phyloP scores from a whole-genome alignment of 2,113 vertebrate species.

The Solenodon paradoxus region DNA sequence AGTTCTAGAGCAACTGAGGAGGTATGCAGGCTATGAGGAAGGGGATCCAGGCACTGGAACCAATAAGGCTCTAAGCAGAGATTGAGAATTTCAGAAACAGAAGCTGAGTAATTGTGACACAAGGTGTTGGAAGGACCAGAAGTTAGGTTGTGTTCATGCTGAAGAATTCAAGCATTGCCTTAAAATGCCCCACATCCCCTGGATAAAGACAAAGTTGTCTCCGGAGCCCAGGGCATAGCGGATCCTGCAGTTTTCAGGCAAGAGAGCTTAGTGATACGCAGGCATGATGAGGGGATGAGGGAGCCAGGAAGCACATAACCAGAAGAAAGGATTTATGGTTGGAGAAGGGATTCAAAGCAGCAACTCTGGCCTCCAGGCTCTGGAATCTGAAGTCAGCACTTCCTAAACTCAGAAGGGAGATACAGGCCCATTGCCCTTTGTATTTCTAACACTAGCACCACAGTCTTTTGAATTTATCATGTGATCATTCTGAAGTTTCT shows the following conservation, averaged over 20 bases:
- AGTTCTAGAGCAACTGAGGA: neutral
- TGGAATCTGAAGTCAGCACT: constrained; percentile 40
- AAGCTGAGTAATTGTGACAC: neutral
- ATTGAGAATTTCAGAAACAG: neutral
- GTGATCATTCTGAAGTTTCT: neutral
- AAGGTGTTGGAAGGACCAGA: neutral
- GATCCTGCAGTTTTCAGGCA: neutral
- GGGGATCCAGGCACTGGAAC: neutral
- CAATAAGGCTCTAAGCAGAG: neutral
- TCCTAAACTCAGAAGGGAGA: constrained; percentile 24
- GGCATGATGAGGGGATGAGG: neutral
- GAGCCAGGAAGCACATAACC: neutral
- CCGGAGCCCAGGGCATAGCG: neutral
- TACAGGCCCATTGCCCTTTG: constrained; percentile 8
- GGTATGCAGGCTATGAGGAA: neutral
- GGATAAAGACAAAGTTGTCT: neutral
- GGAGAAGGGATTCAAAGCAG: neutral
- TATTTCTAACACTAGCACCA: neutral
- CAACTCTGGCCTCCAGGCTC: neutral
- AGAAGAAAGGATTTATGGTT: neutral
- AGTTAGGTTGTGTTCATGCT: neutral
- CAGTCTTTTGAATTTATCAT: neutral
- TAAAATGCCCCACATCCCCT: neutral
- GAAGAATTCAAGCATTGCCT: neutral
- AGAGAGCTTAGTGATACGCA: neutral